Conservation (phyloP, 2,888 invertebrate genomes). For the Acleris emargana region DNA sequence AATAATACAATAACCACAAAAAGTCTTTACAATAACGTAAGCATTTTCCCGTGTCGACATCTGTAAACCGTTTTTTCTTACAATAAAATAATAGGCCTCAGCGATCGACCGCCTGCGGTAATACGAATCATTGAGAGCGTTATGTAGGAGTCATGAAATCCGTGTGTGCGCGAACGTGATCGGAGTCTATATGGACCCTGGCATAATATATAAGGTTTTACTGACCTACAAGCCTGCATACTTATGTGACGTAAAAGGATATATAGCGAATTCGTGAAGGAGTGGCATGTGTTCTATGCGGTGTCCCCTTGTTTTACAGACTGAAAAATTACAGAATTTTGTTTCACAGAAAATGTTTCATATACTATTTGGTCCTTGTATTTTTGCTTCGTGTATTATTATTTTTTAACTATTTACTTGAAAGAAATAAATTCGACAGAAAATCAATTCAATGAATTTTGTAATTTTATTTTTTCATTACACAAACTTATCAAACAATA, state of each 20-base stretch:
- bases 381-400: no score
- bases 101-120: conserved; percentile 9
- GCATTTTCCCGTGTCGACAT: background rate
- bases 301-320: no score
- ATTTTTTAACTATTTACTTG: no score
- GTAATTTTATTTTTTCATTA: no score
- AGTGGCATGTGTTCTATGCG: no score
- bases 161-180: conserved; percentile 47
- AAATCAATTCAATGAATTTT: no score
- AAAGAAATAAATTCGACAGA: no score
- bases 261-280: no score
- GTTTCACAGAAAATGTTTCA: no score
- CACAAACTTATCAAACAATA: no score
- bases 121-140: conserved; percentile 30
- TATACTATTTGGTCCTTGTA: no score
- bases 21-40: conserved; percentile 11
- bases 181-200: conserved; percentile 47
- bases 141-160: conserved; percentile 48
- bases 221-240: conserved; percentile 40
- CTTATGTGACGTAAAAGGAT: background rate
- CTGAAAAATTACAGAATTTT: no score
- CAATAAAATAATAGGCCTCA: conserved; percentile 16
- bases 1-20: background rate
- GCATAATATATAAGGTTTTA: conserved; percentile 52
- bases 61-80: conserved; percentile 10